Conservation (phyloP, 2,797 vertebrate genomes). For the Gymnodraco acuticeps region DNA sequence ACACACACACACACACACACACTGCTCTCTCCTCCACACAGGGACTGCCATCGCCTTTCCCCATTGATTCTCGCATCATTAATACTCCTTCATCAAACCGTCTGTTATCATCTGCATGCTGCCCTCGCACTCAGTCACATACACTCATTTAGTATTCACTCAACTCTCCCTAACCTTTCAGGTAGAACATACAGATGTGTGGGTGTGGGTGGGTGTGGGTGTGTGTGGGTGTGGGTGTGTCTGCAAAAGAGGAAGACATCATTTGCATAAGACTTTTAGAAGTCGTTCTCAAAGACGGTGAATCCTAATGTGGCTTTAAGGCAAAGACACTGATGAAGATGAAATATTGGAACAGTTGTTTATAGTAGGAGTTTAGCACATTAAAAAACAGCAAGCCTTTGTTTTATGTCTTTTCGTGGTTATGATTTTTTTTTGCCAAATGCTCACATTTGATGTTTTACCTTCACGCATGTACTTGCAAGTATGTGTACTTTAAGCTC, state of each 20-base stretch:
- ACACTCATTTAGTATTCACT: constrained; percentile 61
- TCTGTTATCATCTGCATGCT: constrained; percentile 41
- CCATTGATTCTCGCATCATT: constrained; percentile 52
- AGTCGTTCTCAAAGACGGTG: constrained; percentile 27
- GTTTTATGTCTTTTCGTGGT: background rate
- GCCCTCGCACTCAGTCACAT: constrained; percentile 40
- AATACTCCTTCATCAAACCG: constrained; percentile 34
- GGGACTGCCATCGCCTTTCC: constrained; percentile 24
- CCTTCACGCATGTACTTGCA: background rate
- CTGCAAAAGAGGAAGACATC: constrained; percentile 20
- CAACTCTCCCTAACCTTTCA: constrained; percentile 62
- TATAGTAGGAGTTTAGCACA: constrained; percentile 15
- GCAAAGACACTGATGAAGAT: constrained; percentile 46
- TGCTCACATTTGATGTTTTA: background rate
- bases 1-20: background rate
- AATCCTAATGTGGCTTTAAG: constrained; percentile 43
- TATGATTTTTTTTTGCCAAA: constrained; percentile 13
- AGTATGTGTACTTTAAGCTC: background rate
- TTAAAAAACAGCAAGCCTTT: constrained; percentile 11
- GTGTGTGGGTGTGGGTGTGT: constrained; percentile 2
- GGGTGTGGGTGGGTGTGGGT: constrained; percentile 14
- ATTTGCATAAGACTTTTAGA: constrained; percentile 40
- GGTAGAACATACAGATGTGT: constrained; percentile 33
- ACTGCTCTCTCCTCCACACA: background rate
- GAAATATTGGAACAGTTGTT: constrained; percentile 26